Evolutionary conservation across 2,113 vertebrate genomes (phyloP).

Genomic region (Bubo blakistoni): DNA sequence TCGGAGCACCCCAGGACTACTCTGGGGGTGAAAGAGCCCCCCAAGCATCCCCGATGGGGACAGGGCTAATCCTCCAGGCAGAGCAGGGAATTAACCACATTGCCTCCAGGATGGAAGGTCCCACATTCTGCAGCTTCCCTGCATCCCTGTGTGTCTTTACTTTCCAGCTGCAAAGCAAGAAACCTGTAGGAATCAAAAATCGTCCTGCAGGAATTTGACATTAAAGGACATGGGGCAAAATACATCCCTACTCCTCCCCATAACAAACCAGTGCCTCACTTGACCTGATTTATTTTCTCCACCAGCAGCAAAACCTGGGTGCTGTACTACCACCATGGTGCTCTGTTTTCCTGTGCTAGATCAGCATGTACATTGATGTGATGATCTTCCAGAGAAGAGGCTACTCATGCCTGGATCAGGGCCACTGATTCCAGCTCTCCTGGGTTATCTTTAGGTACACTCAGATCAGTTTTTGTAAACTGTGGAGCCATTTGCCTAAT

Average conservation of each 20-base stretch:
- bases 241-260: neutral
- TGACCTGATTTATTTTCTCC: neutral
- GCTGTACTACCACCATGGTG: neutral
- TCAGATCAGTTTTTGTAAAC: accelerated
- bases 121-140: neutral
- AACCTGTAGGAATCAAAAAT: neutral
- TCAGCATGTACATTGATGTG: accelerated
- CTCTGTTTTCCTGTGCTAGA: accelerated
- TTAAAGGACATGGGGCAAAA: neutral
- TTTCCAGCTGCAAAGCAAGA: neutral
- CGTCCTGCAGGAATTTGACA: neutral
- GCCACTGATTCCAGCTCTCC: neutral
- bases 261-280: neutral
- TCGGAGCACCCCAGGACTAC: neutral
- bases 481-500: accelerated
- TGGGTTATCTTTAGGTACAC: neutral
- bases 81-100: neutral
- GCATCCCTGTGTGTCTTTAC: accelerated
- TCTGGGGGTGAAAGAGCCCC: neutral
- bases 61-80: neutral
- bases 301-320: neutral
- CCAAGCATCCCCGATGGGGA: accelerated
- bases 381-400: neutral
- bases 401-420: accelerated
- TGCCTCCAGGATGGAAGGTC: neutral